These are phyloP conservation scores for Temnothorax nylanderi DNA, from an alignment of 1,140 invertebrate genomes.

Conservation along the genomic window DNA sequence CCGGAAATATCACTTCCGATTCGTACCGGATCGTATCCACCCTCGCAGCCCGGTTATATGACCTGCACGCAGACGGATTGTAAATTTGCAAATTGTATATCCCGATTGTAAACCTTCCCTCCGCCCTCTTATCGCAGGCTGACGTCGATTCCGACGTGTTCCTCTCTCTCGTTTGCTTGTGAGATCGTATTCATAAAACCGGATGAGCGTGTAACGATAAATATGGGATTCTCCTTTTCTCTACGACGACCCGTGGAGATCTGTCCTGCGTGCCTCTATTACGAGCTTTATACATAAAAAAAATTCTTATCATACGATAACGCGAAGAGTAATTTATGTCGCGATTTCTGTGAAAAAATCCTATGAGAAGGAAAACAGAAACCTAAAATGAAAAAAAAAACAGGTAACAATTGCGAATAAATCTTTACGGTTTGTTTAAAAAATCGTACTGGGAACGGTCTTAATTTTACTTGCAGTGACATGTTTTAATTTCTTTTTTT, in stretches of 20 bases:
- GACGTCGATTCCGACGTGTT: slow-evolving; percentile 40
- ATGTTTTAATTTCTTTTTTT: neutral
- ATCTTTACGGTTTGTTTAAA: neutral
- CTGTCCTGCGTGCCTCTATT: neutral
- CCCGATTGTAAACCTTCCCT: slow-evolving; percentile 71
- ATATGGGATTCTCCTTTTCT: slow-evolving; percentile 46
- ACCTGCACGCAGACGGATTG: slow-evolving; percentile 73
- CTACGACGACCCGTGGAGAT: neutral
- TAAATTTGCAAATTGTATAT: slow-evolving; percentile 78
- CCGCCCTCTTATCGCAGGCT: slow-evolving; percentile 24
- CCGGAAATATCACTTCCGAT: slow-evolving; percentile 71
- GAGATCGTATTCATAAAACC: slow-evolving; percentile 65
- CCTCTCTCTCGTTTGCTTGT: neutral
- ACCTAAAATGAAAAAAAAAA: neutral
- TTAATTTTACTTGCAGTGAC: neutral
- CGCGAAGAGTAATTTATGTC: neutral
- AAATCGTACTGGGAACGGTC: neutral
- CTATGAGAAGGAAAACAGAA: neutral
- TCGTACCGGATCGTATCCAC: slow-evolving; percentile 67
- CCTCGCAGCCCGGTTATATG: slow-evolving; percentile 66
- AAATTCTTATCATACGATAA: neutral
- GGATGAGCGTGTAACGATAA: slow-evolving; percentile 60
- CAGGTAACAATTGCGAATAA: neutral
- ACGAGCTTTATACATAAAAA: neutral
- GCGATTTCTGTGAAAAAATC: neutral